Evolutionary conservation across 92 coral and sea anemone species (phyloP), one percentile per base, ranked within the genome.

Genomic region (Epizoanthus ramosus): DNA sequence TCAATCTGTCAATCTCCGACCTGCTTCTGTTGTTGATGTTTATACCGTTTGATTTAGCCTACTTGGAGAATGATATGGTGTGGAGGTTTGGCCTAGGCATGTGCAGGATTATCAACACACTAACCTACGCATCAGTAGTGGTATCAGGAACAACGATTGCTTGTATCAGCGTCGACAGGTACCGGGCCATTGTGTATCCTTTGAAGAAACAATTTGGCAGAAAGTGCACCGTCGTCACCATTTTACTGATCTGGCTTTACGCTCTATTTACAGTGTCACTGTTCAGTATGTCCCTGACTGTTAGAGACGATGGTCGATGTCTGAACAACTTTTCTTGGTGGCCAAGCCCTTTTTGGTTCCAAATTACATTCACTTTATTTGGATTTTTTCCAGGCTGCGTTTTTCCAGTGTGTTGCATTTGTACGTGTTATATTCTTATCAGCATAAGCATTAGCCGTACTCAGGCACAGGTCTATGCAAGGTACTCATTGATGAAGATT

Each of bases 361-460:
- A 86, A 43, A 37, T 86, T 4, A 79, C 85, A 8, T 86, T 86
- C 69, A 31, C 59, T 50, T 70, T 86, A 5, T 54, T 84, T 73
- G 70, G 68, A 8, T 65, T 86, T n/a, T 25, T 35, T 0, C 89
- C 89, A 12, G 89, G 89, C 25, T 86, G 69, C 35, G 85, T 80
- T 3, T 47, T 86, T 10, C 89, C 89, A 10, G 63, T 86, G 72
- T 41, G 25, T 21, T 86, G 89, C 28, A 79, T 86, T 53, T 45
- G 59, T 12, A 61, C 80, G 15, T 86, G 83, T 35, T 86, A 86
- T 65, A 45, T 79, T 35, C 66, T 83, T 28, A 86, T 86, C 16
- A 85, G 75, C 4, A 79, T 69, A 8, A 71, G 28, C 80, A 71
- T 57, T 35, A 56, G 75, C 22, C 63, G 80, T 0, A 52, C n/a